These are phyloP conservation scores for Dunckerocampus dactyliophorus DNA, from an alignment of 2,113 vertebrate genomes.

Conservation along the genomic window DNA sequence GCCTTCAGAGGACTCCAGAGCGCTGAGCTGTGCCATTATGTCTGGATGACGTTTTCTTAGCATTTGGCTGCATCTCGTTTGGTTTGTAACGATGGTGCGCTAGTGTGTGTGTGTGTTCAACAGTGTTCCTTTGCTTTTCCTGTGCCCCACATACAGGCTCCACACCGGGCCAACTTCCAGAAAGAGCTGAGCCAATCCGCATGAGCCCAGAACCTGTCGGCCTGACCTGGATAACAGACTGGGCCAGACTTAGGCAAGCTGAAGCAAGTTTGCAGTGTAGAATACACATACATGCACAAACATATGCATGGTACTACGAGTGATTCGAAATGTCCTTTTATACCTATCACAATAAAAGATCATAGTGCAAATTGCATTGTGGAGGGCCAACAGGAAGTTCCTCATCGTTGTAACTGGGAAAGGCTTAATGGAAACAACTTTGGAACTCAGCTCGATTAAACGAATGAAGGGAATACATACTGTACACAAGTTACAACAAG, in stretches of 20 bases:
- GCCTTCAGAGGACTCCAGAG: conserved; percentile 46
- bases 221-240: conserved; percentile 71
- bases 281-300: conserved; percentile 1
- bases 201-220: conserved; percentile 66
- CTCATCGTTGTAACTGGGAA: not conserved
- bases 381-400: conserved; percentile 18
- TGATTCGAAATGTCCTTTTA: not conserved
- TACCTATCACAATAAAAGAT: no score
- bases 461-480: no score
- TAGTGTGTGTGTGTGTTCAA: conserved; percentile 24
- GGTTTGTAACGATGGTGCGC: conserved; percentile 50
- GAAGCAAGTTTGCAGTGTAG: conserved; percentile 15
- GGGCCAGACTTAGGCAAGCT: conserved; percentile 46
- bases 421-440: not conserved
- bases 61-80: conserved; percentile 45
- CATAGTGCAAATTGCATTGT: conserved; percentile 17
- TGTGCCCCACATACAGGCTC: conserved; percentile 69
- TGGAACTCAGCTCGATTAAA: no score
- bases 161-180: conserved; percentile 60
- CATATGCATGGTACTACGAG: not conserved
- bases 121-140: conserved; percentile 48
- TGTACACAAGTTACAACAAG: no score
- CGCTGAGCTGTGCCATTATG: conserved; percentile 51
- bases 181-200: conserved; percentile 61
- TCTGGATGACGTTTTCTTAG: conserved; percentile 40